Percentiles rank a stretch among this genome's conserved stretches.
These are phyloP conservation scores for Punctoribates punctum DNA, from an alignment of 2,888 invertebrate species.

Conservation along the genomic window DNA sequence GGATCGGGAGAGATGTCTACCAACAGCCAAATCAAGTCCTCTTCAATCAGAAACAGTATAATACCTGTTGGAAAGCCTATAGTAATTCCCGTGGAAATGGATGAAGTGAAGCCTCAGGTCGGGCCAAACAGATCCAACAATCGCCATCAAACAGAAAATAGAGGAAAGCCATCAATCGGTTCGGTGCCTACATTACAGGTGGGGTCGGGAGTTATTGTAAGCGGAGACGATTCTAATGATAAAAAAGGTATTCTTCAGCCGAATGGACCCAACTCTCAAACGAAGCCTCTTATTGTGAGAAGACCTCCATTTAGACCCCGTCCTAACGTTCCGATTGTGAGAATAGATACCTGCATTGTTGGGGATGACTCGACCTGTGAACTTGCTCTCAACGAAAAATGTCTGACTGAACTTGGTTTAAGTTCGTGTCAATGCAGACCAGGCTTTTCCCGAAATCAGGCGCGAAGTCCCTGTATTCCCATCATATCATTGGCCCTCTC, in stretches of 20 bases:
- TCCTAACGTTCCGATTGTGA: conserved; percentile 44
- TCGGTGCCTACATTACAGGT: conserved; percentile 45
- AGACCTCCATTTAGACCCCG: conserved; percentile 46
- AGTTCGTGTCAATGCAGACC: conserved; percentile 84
- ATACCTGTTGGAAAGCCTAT: conserved; percentile 38
- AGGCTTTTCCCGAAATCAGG: conserved; percentile 64
- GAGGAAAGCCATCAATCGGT: conserved; percentile 61
- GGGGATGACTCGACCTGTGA: conserved; percentile 89
- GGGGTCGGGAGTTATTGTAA: conserved; percentile 47
- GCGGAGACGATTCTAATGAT: conserved; percentile 37
- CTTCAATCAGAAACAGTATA: conserved; percentile 28
- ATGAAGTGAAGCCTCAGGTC: conserved; percentile 43
- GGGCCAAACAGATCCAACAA: conserved; percentile 8
- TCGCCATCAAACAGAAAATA: conserved; percentile 78
- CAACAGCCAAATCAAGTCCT: background rate
- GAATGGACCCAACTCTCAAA: background rate
- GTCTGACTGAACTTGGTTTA: conserved; percentile 77
- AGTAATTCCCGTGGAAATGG: conserved; percentile 43
- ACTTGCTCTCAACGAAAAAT: conserved; percentile 77
- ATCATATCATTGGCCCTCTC: conserved; percentile 74
- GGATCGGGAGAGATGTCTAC: conserved; percentile 8
- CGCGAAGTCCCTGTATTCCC: conserved; percentile 71
- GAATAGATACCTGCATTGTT: conserved; percentile 90
- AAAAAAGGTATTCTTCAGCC: conserved; percentile 9
- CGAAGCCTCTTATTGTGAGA: conserved; percentile 42